phyloP scores from a whole-genome alignment of 2,113 vertebrate genomes.

The Agelaius phoeniceus region DNA sequence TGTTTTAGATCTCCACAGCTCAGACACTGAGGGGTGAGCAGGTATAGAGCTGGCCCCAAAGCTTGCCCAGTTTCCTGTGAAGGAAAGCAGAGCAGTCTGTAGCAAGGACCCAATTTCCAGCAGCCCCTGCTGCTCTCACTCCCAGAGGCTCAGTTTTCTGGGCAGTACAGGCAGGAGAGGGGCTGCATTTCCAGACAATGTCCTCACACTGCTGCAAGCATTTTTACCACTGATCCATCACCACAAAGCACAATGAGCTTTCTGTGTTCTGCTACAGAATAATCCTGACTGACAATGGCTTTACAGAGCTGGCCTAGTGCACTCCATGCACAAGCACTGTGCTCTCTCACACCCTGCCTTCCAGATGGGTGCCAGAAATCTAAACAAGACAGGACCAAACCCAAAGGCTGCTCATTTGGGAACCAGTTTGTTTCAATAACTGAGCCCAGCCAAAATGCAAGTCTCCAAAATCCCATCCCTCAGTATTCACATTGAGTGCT shows the following conservation, averaged over 20 bases:
- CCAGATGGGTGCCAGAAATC: neutral
- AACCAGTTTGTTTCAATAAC: neutral
- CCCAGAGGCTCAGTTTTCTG: neutral
- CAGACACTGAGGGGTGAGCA: neutral
- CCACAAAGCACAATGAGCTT: neutral
- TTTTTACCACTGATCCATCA: neutral
- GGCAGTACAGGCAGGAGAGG: neutral
- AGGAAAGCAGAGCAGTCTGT: neutral
- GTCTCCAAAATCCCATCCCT: neutral
- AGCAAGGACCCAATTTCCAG: neutral
- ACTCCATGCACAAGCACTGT: neutral
- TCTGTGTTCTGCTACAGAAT: neutral
- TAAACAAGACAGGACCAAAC: neutral
- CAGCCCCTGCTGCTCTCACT: neutral
- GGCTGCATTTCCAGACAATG: neutral
- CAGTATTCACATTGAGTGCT: neutral
- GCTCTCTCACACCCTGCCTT: neutral
- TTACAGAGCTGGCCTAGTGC: neutral
- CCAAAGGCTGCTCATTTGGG: neutral
- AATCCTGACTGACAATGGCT: neutral
- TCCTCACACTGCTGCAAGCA: neutral
- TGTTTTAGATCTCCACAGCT: neutral
- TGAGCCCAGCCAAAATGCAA: neutral
- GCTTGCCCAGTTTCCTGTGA: neutral
- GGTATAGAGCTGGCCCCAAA: neutral